Percentiles rank a stretch among this genome's conserved stretches.
These are phyloP conservation scores for Diarsia dahlii DNA, from an alignment of 2,888 invertebrate genomes.

Conservation along the genomic window DNA sequence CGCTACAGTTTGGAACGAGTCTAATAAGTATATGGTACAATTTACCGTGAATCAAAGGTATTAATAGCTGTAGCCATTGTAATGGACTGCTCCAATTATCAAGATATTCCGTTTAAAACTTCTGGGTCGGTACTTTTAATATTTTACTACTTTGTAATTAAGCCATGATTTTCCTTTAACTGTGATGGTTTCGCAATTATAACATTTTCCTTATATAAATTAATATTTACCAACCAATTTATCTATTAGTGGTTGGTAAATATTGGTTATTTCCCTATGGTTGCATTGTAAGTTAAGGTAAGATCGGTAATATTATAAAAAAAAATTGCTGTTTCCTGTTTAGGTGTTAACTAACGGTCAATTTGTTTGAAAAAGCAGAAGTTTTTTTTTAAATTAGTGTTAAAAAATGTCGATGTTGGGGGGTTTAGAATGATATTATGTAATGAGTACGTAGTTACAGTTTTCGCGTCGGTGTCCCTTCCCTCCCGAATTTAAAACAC, in stretches of 20 bases:
- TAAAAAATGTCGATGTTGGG: too few relatives aligned
- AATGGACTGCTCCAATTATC: slow-evolving; percentile 1
- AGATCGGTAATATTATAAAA: not conserved
- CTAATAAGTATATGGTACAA: not conserved
- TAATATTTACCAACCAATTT: not conserved
- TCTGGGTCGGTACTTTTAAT: not conserved
- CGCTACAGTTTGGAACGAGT: not conserved
- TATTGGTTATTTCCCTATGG: not conserved
- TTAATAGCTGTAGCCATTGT: not conserved
- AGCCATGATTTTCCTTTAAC: not conserved
- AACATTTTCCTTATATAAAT: not conserved
- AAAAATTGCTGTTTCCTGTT: too few relatives aligned
- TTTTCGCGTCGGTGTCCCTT: too few relatives aligned
- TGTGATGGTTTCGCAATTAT: not conserved
- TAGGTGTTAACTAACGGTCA: too few relatives aligned
- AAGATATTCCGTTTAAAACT: slow-evolving; percentile 4
- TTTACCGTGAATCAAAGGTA: not conserved
- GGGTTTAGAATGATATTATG: too few relatives aligned
- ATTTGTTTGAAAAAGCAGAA: too few relatives aligned
- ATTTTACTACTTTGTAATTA: not conserved
- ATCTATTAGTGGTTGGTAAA: not conserved
- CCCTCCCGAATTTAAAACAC: not conserved
- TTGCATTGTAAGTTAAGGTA: not conserved
- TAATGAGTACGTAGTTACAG: too few relatives aligned
- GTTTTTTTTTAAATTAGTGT: too few relatives aligned